phyloP scores from a whole-genome alignment of 2,797 vertebrate genomes.

The Sphenodon punctatus region DNA sequence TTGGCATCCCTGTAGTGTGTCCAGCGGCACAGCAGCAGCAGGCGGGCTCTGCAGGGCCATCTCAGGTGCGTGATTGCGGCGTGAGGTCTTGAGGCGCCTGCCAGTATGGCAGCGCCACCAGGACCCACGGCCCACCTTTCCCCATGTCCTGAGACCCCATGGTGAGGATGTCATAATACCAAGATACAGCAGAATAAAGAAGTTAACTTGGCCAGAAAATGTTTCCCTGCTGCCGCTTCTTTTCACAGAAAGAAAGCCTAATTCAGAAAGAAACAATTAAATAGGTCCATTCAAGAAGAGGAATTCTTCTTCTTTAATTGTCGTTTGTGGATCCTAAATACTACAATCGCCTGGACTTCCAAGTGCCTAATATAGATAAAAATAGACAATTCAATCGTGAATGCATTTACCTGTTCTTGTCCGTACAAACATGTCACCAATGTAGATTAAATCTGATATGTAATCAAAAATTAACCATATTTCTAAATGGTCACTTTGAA shows the following conservation, averaged over 20 bases:
- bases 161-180: too few relatives aligned
- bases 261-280: background rate
- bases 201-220: background rate
- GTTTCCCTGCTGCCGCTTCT: background rate
- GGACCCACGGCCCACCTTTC: too few relatives aligned
- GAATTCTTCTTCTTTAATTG: background rate
- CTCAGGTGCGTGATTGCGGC: too few relatives aligned
- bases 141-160: too few relatives aligned
- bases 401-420: slow-evolving; percentile 86
- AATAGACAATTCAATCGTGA: background rate
- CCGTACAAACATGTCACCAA: slow-evolving; percentile 90
- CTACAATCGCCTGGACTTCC: background rate
- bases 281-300: too few relatives aligned
- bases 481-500: slow-evolving; percentile 85
- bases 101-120: too few relatives aligned
- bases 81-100: too few relatives aligned
- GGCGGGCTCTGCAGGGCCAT: too few relatives aligned
- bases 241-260: background rate
- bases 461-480: slow-evolving; percentile 89
- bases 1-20: too few relatives aligned
- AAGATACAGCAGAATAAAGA: too few relatives aligned
- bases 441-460: slow-evolving; percentile 80
- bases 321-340: background rate
- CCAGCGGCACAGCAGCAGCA: too few relatives aligned
- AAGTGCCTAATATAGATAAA: background rate